phyloP scores from a whole-genome alignment of 2,888 invertebrate species.

The Aleiodes testaceus region DNA sequence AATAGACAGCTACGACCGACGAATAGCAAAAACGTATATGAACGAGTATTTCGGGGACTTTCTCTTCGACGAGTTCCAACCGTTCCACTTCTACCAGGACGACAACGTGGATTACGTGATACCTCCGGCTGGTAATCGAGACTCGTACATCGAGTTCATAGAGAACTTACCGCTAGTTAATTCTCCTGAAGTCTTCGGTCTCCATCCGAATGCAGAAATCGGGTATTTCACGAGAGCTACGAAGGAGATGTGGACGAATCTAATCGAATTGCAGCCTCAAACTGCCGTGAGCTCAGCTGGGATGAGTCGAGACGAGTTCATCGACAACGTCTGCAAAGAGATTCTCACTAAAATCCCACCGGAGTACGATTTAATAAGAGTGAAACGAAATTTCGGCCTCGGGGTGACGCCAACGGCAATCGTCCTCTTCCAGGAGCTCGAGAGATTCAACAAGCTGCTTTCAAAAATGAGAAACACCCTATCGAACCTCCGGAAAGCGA shows the following conservation, averaged over 20 bases:
- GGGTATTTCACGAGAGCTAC: slow-evolving; percentile 93
- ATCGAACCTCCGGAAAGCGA: slow-evolving; percentile 83
- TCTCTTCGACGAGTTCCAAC: slow-evolving; percentile 91
- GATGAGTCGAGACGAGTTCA: slow-evolving; percentile 89
- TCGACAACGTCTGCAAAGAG: slow-evolving; percentile 85
- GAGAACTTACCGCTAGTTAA: slow-evolving; percentile 88
- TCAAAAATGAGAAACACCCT: slow-evolving; percentile 81
- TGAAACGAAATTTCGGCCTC: slow-evolving; percentile 86
- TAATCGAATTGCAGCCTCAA: slow-evolving; percentile 93
- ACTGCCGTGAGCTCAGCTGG: slow-evolving; percentile 82
- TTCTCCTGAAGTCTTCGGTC: slow-evolving; percentile 92
- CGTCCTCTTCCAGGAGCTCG: slow-evolving; percentile 91
- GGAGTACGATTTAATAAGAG: slow-evolving; percentile 86
- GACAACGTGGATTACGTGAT: slow-evolving; percentile 84
- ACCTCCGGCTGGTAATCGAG: slow-evolving; percentile 80
- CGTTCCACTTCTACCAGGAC: slow-evolving; percentile 91
- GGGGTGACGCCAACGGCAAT: slow-evolving; percentile 88
- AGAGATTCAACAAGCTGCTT: slow-evolving; percentile 89
- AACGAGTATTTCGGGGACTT: slow-evolving; percentile 97
- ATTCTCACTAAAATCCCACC: slow-evolving; percentile 84
- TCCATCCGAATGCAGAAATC: slow-evolving; percentile 96
- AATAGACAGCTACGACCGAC: slow-evolving; percentile 92
- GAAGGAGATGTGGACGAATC: slow-evolving; percentile 88
- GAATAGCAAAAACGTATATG: slow-evolving; percentile 91
- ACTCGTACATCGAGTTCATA: slow-evolving; percentile 82